Conservation (phyloP, 2,888 invertebrate species). For the Allacma fusca region DNA sequence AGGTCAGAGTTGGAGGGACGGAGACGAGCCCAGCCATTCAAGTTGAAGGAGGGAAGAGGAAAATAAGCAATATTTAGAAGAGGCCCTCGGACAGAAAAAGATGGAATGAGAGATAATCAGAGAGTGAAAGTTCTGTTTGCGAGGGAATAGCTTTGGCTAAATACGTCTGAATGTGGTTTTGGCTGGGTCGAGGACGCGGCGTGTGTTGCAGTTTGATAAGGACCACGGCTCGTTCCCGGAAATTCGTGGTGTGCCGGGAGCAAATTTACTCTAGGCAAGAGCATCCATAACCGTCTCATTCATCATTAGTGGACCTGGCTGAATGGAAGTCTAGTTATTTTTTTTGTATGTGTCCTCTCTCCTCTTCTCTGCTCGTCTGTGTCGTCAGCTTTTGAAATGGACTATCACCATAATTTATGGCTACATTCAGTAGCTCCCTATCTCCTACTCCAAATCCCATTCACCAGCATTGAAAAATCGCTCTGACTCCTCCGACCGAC, state of each 20-base stretch:
- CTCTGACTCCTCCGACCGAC: constrained; percentile 35
- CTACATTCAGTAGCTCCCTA: constrained; percentile 47
- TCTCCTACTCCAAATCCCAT: constrained; percentile 45
- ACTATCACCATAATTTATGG: constrained; percentile 51
- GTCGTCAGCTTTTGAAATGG: constrained; percentile 54
- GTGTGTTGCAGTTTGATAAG: constrained; percentile 23
- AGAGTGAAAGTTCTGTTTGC: too few species aligned
- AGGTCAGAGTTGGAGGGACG: too few species aligned
- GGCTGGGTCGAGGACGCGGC: background rate
- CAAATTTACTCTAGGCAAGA: constrained; percentile 46
- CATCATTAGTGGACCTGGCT: constrained; percentile 46
- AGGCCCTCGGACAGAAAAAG: too few species aligned
- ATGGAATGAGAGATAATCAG: too few species aligned
- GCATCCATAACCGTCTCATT: constrained; percentile 51
- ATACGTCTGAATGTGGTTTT: background rate
- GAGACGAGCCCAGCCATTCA: too few species aligned
- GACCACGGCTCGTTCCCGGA: constrained; percentile 28
- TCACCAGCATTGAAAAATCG: constrained; percentile 51
- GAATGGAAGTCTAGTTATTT: constrained; percentile 40
- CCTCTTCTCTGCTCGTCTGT: constrained; percentile 19
- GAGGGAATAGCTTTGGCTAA: background rate
- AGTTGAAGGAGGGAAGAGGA: too few species aligned
- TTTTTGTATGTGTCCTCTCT: constrained; percentile 46
- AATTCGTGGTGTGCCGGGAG: constrained; percentile 45
- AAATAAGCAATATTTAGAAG: too few species aligned